Base-by-base conservation (phyloP, 2,113 vertebrate genomes). In the Hemiscyllium ocellatum region DNA sequence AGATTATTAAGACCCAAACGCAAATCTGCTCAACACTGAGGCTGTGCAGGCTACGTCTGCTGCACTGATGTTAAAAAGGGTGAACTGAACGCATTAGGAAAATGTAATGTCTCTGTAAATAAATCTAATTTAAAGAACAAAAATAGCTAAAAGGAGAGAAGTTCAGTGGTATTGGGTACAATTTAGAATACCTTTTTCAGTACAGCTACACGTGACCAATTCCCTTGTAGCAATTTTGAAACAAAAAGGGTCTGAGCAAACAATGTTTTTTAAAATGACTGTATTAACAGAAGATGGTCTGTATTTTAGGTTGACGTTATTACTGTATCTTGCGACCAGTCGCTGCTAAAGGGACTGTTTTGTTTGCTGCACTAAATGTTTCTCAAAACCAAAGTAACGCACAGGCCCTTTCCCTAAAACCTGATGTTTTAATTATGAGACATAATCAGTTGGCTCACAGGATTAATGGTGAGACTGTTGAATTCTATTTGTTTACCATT, bases 301-400 rank as follows among this genome's bases (percentile, higher is more conserved):
- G 94, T 95, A 95, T 95, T 95, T 95, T 95, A 95, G 94, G 94
- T 76, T 95, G 94, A 72, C 72, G 20, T 95, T 95, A 95, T 95
- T 95, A 70, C 94, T 95, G 66, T 95, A 72, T 76, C 94, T 95
- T 95, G 68, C 42, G 47, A 70, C 94, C 42, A 72, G 42, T 95
- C 94, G 69, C 94, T 95, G 93, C 94, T 95, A 50, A 95, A 72
- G 94, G 69, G 94, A 95, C 94, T 72, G 94, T 95, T 93, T 72
- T 70, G 94, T 95, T 95, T 95, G 94, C 94, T 95, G 94, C 94
- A 95, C 94, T 95, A 95, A 70, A 52, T 72, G 68, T 95, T 95
- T 69, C 69, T 95, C 69, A 72, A 95, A 95, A 95, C 94, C 94
- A 95, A 95, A 95, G 94, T 95, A 69, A 95, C 52, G 94, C 69